Percentiles rank a stretch among this genome's conserved stretches.
These are phyloP conservation scores for Eurystomus gularis DNA, from an alignment of 2,113 vertebrate genomes.

Conservation along the genomic window DNA sequence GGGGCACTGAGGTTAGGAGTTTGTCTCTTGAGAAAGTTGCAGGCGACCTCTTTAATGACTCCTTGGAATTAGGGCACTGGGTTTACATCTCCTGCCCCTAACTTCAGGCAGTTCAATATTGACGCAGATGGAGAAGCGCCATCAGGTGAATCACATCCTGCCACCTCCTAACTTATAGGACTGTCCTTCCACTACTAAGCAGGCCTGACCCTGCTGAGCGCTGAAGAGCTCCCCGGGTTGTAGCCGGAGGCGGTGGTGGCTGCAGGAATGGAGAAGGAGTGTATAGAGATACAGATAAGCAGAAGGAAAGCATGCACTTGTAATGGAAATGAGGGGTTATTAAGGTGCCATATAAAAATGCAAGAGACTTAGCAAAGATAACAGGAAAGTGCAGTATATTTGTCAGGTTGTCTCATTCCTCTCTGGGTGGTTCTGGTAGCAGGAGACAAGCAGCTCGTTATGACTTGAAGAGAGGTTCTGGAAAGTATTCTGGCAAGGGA, in stretches of 20 bases:
- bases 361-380: conserved; percentile 50
- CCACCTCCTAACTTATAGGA: not conserved
- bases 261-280: conserved; percentile 55
- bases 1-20: not conserved
- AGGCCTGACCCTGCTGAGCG: not conserved
- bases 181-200: not conserved
- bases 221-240: not conserved
- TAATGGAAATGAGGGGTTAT: conserved; percentile 76
- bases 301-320: conserved; percentile 67
- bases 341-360: conserved; percentile 76
- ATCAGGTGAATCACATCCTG: conserved; percentile 12
- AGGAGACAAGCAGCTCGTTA: not conserved
- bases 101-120: conserved; percentile 32
- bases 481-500: conserved; percentile 3
- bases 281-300: conserved; percentile 51
- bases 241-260: conserved; percentile 11
- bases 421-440: conserved; percentile 44
- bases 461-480: conserved; percentile 26
- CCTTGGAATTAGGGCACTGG: not conserved
- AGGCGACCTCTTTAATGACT: not conserved
- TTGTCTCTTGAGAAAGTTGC: conserved; percentile 49
- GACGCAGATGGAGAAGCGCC: conserved; percentile 42
- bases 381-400: conserved; percentile 8
- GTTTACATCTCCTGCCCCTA: conserved; percentile 14
- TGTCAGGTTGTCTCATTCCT: conserved; percentile 41